A percentile compares a stretch with the other conserved stretches of the same genome.
Evolutionary conservation across 2,888 invertebrate species (phyloP).

Genomic region (Nowickia ferox): DNA sequence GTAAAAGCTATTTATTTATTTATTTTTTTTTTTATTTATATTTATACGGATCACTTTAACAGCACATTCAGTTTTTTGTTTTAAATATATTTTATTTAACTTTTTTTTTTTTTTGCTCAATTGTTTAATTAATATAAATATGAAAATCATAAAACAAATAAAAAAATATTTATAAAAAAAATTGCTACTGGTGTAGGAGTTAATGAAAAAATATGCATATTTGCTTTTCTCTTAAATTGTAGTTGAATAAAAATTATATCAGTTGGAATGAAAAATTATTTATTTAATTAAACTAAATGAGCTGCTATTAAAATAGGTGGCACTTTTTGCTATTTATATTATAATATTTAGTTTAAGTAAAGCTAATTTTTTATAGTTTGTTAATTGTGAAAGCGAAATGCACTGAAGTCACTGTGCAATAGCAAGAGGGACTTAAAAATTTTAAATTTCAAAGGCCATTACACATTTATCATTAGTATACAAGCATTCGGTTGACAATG

Average conservation of each 20-base stretch:
- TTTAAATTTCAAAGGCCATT: too few relatives aligned
- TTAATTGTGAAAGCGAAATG: too few relatives aligned
- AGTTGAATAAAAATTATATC: not conserved
- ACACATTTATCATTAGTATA: too few relatives aligned
- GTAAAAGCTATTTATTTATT: not conserved
- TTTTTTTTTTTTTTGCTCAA: not conserved
- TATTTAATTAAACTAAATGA: constrained; percentile 6
- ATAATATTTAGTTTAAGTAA: not conserved
- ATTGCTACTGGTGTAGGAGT: too few relatives aligned
- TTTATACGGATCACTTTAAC: constrained; percentile 40
- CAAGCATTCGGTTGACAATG: too few relatives aligned
- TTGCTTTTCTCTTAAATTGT: not conserved
- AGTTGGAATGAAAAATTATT: not conserved
- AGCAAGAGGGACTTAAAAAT: too few relatives aligned
- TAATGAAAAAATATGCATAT: not conserved
- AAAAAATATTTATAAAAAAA: constrained; percentile 9
- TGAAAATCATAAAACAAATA: constrained; percentile 28
- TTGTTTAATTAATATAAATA: constrained; percentile 37
- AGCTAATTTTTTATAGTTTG: too few relatives aligned
- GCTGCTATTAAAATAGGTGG: not conserved
- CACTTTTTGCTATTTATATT: not conserved
- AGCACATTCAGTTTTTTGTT: constrained; percentile 8
- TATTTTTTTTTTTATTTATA: constrained; percentile 28
- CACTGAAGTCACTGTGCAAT: too few relatives aligned
- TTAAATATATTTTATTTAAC: not conserved